Conservation (phyloP, 2,888 invertebrate species). For the Apamea epomidion region DNA sequence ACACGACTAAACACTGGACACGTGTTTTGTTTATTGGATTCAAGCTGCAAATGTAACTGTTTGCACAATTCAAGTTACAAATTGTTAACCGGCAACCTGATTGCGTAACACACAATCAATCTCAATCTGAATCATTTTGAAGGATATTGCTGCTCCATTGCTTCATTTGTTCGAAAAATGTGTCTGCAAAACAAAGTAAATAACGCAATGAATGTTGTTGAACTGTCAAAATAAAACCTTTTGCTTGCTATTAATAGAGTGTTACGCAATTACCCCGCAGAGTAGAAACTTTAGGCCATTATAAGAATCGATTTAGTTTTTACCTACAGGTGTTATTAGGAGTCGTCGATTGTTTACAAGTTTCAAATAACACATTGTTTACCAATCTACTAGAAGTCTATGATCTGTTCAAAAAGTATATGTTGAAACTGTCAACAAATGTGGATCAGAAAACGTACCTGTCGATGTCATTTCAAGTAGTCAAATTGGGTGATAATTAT, state of each 20-base stretch:
- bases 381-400: neutral
- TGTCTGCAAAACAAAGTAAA: too few relatives aligned
- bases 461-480: neutral
- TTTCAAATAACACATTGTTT: neutral
- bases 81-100: neutral
- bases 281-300: neutral
- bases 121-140: too few relatives aligned
- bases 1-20: neutral
- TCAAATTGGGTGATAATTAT: neutral
- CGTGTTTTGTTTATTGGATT: neutral
- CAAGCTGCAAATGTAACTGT: neutral
- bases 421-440: neutral
- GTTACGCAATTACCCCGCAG: too few relatives aligned
- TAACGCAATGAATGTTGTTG: too few relatives aligned
- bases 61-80: neutral
- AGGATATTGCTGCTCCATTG: too few relatives aligned
- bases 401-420: neutral
- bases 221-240: too few relatives aligned
- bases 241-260: too few relatives aligned
- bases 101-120: too few relatives aligned
- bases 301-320: neutral
- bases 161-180: too few relatives aligned
- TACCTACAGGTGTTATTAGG: neutral
- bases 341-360: neutral
- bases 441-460: neutral